Base-by-base conservation (phyloP, 2,888 invertebrate species). In the Trissolcus japonicus region DNA sequence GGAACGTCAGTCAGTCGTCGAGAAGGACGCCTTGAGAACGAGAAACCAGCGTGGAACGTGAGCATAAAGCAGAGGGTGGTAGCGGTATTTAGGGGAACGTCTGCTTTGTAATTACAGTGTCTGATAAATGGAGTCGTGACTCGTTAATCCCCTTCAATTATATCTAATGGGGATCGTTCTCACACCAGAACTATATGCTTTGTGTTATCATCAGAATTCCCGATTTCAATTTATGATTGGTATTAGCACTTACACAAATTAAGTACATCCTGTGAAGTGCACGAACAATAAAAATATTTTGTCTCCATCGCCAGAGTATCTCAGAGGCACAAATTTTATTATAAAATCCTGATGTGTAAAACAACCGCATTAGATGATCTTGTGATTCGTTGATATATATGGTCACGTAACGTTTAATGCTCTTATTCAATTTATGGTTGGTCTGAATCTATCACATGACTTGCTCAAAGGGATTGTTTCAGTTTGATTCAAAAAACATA, bases 131-230 rank as follows among this genome's bases (percentile, higher is more conserved):
- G 85, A 89, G 84, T 85, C 85, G 82, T 83, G 86, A 86, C 87
- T 87, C 86, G 86, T 87, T 88, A 88, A 88, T 89, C 86, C 87
- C 83, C 82, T 84, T 86, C 86, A 88, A 88, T 88, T 86, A 88
- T 84, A 84, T 83, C 80, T 83, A 86, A 88, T 86, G 84, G 85
- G 83, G 82, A 84, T 83, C 84, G 79, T 82, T 82, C 35, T 35
- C 82, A 81, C 83, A 81, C 82, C 81, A 78, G 78, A 83, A 82
- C 81, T 81, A 35, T 81, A 35, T 7, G 80, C 81, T 77, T 78
- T 63, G 76, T 72, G 79, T 83, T 81, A 82, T 83, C 85, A 84
- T 83, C 80, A 60, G 81, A 80, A 79, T 80, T 68, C 74, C 78
- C 74, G 72, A 79, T 82, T 81, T 80, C 78, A 78, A 80, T 79